Evolutionary conservation across 2,113 vertebrate species (phyloP), one percentile per base, ranked within the genome.

Genomic region (Mugil cephalus): DNA sequence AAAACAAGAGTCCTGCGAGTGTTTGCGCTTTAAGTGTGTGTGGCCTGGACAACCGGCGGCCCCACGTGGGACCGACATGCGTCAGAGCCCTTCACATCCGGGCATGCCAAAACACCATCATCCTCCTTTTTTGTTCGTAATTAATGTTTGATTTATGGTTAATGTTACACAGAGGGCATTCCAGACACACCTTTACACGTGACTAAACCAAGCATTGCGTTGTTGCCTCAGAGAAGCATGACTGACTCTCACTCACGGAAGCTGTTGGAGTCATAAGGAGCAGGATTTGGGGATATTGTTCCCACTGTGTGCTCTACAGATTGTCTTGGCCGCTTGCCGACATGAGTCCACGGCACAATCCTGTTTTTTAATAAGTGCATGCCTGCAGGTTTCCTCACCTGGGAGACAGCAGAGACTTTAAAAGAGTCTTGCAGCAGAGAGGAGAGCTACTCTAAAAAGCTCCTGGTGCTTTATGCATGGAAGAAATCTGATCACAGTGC

Each of bases 81-180:
- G 84, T 89, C 84, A 91, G 17, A 59, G 56, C 17, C 52, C 52
- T 66, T 55, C 68, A 78, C 38, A 89, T 92, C 89, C 90, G 74
- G 80, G 60, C 42, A 4, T 67, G 60, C 70, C 68, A 54, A 40
- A 80, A 77, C 79, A 65, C 69, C 74, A 51, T 74, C 71, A 54
- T 48, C 66, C 70, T 74, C 75, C 73, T 82, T 74, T 69, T 66
- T 76, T 69, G 53, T 74, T 79, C 63, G 54, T 82, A 89, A 90
- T 60, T 24, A n/a, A 47, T 94, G 88, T 94, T 94, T 94, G 89
- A 87, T 84, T 75, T 82, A 79, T 69, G 59, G 90, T 93, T 91
- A 93, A 92, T 91, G 84, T 83, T 91, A 81, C 55, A 83, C 83
- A 77, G 55, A 55, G 21, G 55, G 40, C 65, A 83, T 79, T 85